Evolutionary conservation across 2,888 invertebrate genomes (phyloP).

Genomic region (Pherbina coryleti): DNA sequence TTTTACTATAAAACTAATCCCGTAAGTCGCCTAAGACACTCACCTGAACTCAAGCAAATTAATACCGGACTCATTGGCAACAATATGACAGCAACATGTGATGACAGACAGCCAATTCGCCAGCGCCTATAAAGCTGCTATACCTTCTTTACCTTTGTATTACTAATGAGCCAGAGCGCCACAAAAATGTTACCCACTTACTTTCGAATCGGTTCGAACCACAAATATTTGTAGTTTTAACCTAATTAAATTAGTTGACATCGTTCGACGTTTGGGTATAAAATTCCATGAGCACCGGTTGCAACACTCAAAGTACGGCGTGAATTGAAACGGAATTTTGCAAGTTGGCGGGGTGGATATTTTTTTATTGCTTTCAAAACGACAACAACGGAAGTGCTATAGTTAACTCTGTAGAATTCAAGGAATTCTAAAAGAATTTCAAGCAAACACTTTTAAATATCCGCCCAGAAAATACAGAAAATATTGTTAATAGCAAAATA

Average conservation of each 20-base stretch:
- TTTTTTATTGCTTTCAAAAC: background rate
- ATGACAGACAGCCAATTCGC: background rate
- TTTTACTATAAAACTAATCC: too few relatives aligned
- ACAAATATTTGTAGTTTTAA: conserved; percentile 64
- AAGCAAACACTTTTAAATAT: background rate
- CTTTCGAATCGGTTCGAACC: background rate
- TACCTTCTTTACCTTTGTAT: background rate
- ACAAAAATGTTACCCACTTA: background rate
- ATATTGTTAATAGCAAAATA: conserved; percentile 4
- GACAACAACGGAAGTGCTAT: background rate
- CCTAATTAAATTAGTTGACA: conserved; percentile 61
- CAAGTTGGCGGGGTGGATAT: conserved; percentile 40
- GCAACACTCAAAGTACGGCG: conserved; percentile 28
- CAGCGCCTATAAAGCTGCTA: conserved; percentile 20
- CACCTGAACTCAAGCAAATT: background rate
- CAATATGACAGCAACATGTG: conserved; percentile 9
- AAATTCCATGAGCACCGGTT: conserved; percentile 48
- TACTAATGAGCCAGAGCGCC: background rate
- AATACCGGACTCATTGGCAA: background rate
- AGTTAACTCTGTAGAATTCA: background rate
- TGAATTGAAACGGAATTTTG: conserved; percentile 51
- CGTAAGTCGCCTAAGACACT: background rate
- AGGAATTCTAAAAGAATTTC: background rate
- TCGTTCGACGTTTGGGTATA: conserved; percentile 32
- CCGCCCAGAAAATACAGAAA: background rate